Base-by-base conservation (phyloP, 2,888 invertebrate species). In the Ichneumon xanthorius region DNA sequence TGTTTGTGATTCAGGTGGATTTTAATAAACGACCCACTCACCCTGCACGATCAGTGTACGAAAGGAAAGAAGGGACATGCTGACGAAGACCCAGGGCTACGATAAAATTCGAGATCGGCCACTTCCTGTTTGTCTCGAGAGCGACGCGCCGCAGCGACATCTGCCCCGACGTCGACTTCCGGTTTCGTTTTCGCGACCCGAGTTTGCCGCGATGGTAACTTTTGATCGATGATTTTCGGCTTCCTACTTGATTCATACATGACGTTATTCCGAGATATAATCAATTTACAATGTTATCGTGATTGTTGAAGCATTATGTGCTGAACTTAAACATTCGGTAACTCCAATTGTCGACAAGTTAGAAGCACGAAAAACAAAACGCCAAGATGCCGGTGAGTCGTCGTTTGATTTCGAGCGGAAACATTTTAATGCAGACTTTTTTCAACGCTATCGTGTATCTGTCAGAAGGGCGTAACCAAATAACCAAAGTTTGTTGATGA, bases 21-120 rank as follows among this genome's bases (percentile, higher is more conserved):
- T 85, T 80, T 63, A 78, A 82, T 72, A 67, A 79, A 65, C 84
- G 73, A 72, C 63, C 63, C 80, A 88, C 88, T 88, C 86, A 88
- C 88, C 88, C 86, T 84, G 76, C 86, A 87, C 87, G 86, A 87
- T 87, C 86, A 86, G 86, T 87, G 83, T 75, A 87, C 88, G 86
- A 86, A 85, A 87, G 87, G 87, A 88, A 88, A 88, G 88, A 88
- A 87, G 77, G 82, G 86, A 84, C 84, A 87, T 86, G 79, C 79
- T 86, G 67, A 50, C 76, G 75, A 85, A 80, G 80, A 76, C 80
- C 85, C 82, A 55, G 67, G 85, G 33, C 65, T 73, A 58, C 73
- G 48, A 75, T 33, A 83, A 65, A 30, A 45, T 63, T 45, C 55
- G n/a, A 85, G 85, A 82, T 40, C n/a, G 75, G 76, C 14, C 50